Evolutionary conservation across 2,797 vertebrate species (phyloP).

Genomic region (Alectoris magna): DNA sequence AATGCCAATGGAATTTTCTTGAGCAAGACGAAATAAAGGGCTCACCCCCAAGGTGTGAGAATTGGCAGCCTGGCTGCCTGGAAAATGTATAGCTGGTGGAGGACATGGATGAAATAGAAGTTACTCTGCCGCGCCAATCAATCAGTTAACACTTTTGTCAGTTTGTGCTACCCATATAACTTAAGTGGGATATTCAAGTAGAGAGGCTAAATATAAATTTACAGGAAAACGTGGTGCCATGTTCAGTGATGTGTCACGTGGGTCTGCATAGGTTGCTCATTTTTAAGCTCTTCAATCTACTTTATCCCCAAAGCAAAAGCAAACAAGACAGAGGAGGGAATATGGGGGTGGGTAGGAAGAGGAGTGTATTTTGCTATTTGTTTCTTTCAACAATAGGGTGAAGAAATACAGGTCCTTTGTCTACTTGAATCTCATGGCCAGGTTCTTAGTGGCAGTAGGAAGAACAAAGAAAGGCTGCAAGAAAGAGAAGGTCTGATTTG

Average conservation of each 20-base stretch:
- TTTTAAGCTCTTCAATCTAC: background rate
- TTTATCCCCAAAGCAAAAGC: background rate
- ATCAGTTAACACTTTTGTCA: constrained; percentile 65
- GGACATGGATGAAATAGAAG: constrained; percentile 9
- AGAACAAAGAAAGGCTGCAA: background rate
- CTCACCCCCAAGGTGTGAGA: constrained; percentile 76
- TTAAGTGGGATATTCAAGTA: background rate
- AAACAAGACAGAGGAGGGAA: background rate
- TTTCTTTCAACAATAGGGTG: background rate
- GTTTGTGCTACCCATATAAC: constrained; percentile 15
- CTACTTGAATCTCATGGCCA: background rate
- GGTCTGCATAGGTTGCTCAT: background rate
- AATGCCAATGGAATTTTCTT: constrained; percentile 69
- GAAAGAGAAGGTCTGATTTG: background rate
- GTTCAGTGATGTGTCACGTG: background rate
- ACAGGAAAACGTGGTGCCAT: constrained; percentile 46
- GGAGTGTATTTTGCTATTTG: rapidly evolving
- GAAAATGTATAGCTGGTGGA: constrained; percentile 69
- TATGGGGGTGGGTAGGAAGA: rapidly evolving
- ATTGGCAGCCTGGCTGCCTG: constrained; percentile 67
- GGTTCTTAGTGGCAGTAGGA: background rate
- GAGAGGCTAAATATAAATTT: constrained; percentile 49
- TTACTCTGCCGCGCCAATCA: constrained; percentile 15
- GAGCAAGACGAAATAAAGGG: constrained; percentile 41
- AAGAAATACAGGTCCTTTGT: background rate